Conservation (phyloP, 2,797 vertebrate species). For the Euphonia xanthogaster region DNA sequence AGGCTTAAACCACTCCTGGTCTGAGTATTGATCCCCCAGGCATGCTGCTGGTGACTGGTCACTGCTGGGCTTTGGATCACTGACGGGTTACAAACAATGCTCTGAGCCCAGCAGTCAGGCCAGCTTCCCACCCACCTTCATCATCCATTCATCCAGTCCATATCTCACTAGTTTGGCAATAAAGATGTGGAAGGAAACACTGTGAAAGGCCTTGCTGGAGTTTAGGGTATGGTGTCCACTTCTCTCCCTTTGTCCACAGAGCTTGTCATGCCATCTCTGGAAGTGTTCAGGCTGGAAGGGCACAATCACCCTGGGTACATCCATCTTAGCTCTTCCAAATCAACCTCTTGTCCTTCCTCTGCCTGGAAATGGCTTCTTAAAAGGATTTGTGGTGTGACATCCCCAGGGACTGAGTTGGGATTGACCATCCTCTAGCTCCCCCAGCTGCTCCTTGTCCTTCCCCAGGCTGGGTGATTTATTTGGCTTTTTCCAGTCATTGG, state of each 20-base stretch:
- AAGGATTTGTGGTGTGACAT: background rate
- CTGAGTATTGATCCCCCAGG: background rate
- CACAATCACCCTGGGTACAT: background rate
- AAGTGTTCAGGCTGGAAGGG: background rate
- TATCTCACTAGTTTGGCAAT: background rate
- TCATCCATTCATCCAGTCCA: background rate
- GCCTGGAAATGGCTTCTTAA: background rate
- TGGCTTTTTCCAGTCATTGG: fast-evolving
- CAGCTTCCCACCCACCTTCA: background rate
- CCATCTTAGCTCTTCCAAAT: background rate
- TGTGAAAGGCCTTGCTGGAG: background rate
- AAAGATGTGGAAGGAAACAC: background rate
- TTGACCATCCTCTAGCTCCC: background rate
- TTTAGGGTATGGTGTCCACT: fast-evolving
- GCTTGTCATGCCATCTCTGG: background rate
- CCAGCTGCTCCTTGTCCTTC: background rate
- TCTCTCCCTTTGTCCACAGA: background rate
- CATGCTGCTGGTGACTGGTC: background rate
- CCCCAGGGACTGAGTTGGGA: background rate
- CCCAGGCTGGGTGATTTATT: background rate
- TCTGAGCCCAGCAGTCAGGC: background rate
- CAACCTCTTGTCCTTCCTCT: background rate
- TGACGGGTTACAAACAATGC: background rate
- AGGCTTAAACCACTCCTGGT: background rate
- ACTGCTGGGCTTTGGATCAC: background rate